Evolutionary conservation across 2,888 invertebrate genomes (phyloP).

Genomic region (Orchestes rusci): DNA sequence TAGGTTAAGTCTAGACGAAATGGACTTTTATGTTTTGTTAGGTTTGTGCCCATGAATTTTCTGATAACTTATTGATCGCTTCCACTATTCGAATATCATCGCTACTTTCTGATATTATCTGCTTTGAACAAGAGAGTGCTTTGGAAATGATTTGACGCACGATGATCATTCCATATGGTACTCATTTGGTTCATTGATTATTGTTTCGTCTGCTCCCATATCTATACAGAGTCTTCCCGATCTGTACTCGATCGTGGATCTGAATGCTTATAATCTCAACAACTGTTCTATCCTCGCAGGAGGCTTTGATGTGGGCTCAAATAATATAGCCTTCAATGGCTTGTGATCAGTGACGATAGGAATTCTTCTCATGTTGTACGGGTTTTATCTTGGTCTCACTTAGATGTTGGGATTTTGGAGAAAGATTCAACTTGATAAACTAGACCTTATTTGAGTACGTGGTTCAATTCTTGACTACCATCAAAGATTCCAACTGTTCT

Average conservation of each 20-base stretch:
- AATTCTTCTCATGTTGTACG: too few species aligned
- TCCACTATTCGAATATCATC: slow-evolving; percentile 13
- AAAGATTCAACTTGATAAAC: too few species aligned
- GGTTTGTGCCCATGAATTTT: slow-evolving; percentile 21
- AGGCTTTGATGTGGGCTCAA: too few species aligned
- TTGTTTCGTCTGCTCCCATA: too few species aligned
- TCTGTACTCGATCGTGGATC: slow-evolving; percentile 23
- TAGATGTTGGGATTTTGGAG: too few species aligned
- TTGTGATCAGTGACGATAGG: slow-evolving; percentile 35
- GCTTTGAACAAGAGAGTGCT: slow-evolving; percentile 8
- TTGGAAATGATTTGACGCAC: too few species aligned
- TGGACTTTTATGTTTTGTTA: slow-evolving; percentile 19
- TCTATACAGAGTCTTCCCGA: slow-evolving; percentile 30
- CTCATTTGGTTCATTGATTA: too few species aligned
- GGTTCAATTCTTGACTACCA: too few species aligned
- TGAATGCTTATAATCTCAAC: slow-evolving; percentile 24
- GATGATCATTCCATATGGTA: too few species aligned
- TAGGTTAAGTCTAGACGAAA: slow-evolving; percentile 23
- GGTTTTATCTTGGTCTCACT: too few species aligned
- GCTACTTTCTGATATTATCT: slow-evolving; percentile 1
- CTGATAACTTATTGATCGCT: slow-evolving; percentile 10
- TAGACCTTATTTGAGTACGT: too few species aligned
- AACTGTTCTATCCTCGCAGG: slow-evolving; percentile 30
- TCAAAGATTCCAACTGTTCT: too few species aligned
- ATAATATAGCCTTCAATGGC: slow-evolving; percentile 38